These are phyloP conservation scores for Tetramorium alpestre DNA, from an alignment of 1,140 invertebrate genomes.

Conservation along the genomic window DNA sequence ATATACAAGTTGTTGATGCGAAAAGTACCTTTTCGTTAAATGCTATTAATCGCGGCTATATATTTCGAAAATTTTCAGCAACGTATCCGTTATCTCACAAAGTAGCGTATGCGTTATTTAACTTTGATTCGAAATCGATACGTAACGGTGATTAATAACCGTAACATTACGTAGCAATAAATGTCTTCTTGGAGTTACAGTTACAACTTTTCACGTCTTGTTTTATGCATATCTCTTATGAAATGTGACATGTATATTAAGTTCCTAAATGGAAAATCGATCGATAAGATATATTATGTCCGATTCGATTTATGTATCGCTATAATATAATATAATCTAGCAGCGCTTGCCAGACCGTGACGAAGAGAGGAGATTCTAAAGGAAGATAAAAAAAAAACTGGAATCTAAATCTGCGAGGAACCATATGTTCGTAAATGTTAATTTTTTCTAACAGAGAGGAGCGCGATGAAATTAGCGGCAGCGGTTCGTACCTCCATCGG, in stretches of 20 bases:
- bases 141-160: constrained; percentile 39
- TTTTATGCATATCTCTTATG: constrained; percentile 7
- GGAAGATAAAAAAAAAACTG: not conserved
- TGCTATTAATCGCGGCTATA: not conserved
- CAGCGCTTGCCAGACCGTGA: not conserved
- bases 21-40: not conserved
- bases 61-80: not conserved
- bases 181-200: not conserved
- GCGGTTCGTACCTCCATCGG: not conserved
- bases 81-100: not conserved
- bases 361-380: not conserved
- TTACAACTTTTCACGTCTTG: constrained; percentile 23
- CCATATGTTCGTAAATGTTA: not conserved
- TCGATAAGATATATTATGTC: not conserved
- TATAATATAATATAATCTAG: not conserved
- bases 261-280: not conserved
- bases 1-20: not conserved
- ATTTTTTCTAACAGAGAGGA: not conserved
- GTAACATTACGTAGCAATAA: constrained; percentile 24
- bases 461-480: constrained; percentile 5
- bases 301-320: not conserved
- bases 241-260: not conserved
- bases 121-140: constrained; percentile 38
- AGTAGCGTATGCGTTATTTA: constrained; percentile 2
- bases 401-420: not conserved